Evolutionary conservation across 2,888 invertebrate species (phyloP).

Genomic region (Noctua pronuba): DNA sequence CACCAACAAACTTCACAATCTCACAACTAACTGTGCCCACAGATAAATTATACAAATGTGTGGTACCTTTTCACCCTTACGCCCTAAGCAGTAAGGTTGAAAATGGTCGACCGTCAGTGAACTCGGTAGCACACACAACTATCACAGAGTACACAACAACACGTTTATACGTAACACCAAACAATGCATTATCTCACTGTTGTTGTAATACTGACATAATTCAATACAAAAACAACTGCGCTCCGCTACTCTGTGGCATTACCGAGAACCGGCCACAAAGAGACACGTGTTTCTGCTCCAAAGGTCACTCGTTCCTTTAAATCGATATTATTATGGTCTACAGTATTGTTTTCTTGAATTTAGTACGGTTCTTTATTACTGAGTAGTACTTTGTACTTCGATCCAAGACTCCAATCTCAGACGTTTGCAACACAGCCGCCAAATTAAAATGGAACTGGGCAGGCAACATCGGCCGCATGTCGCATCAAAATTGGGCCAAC

Average conservation of each 20-base stretch:
- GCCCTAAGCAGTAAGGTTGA: too few species aligned
- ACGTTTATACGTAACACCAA: constrained; percentile 19
- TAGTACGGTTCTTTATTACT: neutral
- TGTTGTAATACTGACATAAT: constrained; percentile 54
- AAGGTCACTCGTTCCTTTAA: constrained; percentile 54
- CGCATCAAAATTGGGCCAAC: too few species aligned
- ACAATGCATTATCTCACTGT: constrained; percentile 55
- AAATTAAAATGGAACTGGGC: too few species aligned
- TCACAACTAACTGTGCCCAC: neutral
- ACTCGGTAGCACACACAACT: constrained; percentile 18
- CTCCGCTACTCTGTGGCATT: constrained; percentile 44
- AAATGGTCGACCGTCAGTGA: too few species aligned
- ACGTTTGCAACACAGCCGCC: too few species aligned
- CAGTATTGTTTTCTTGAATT: constrained; percentile 10
- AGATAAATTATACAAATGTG: constrained; percentile 51
- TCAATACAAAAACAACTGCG: constrained; percentile 32
- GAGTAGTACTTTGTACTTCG: neutral
- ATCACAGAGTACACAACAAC: constrained; percentile 42
- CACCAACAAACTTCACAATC: constrained; percentile 20
- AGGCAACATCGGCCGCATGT: too few species aligned
- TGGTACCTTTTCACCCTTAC: neutral
- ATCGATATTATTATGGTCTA: neutral
- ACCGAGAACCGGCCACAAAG: constrained; percentile 27
- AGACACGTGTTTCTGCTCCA: constrained; percentile 41
- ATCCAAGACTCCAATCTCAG: too few species aligned